Evolutionary conservation across 2,113 vertebrate genomes (phyloP), one percentile per base, ranked within the genome.

Genomic region (Anthoscopus minutus): DNA sequence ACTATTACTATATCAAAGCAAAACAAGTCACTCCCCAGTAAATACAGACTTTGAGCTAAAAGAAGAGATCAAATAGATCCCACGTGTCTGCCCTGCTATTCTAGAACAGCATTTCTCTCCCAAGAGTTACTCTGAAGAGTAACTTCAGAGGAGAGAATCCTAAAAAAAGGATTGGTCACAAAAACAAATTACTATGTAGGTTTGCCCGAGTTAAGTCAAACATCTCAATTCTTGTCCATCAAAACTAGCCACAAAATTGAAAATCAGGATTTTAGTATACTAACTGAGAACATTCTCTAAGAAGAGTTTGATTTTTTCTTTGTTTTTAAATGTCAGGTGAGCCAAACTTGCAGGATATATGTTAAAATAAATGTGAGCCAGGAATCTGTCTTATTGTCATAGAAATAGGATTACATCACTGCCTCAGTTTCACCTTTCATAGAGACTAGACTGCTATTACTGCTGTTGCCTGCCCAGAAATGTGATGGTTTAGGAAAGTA

Each of bases 41-140:
- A 97, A 95, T 78, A 96, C 51, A 96, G 83, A 82, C 80, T 92
- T 71, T 19, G 40, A 57, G 84, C 96, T 97, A 86, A 96, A 96
- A 96, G 76, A 72, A 76, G 94, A 94, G 91, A 92, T 95, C 95
- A 95, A 90, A 96, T 64, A 87, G 53, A 87, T 80, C 86, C 94
- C 94, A 88, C 0, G 81, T 89, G 88, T 88, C 88, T 87, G 38
- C 74, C 53, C 10, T 90, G 79, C 94, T 96, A 91, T 96, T 97
- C 81, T 82, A 86, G 74, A 96, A 77, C 25, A 57, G 12, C 62
- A 94, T 81, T 93, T 87, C 84, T 87, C 73, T 92, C 86, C 83
- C 86, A 93, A 81, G 71, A 81, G n/a, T n/a, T n/a, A n/a, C n/a
- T n/a, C n/a, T n/a, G n/a, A n/a, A n/a, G n/a, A n/a, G 50, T 67